Percentiles rank a stretch among this genome's conserved stretches.
Conservation (phyloP, 2,797 vertebrate species). For the Rhinichthys osculus region DNA sequence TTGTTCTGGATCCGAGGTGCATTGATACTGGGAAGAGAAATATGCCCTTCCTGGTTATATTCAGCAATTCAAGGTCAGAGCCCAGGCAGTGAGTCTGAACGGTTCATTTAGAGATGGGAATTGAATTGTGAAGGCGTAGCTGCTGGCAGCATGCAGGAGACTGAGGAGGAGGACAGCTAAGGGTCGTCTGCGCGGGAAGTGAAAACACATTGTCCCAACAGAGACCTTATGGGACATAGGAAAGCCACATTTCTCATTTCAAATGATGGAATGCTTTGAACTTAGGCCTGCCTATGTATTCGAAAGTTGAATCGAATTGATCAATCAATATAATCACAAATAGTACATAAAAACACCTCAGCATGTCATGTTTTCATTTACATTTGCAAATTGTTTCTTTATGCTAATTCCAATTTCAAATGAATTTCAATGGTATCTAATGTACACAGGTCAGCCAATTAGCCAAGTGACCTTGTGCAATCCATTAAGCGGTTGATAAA, state of each 20-base stretch:
- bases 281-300: background rate
- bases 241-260: slow-evolving; percentile 4
- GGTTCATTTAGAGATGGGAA: slow-evolving; percentile 71
- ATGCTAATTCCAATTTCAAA: background rate
- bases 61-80: slow-evolving; percentile 66
- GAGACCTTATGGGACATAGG: slow-evolving; percentile 37
- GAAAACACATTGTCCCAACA: slow-evolving; percentile 24
- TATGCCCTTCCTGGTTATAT: slow-evolving; percentile 52
- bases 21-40: slow-evolving; percentile 1
- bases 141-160: slow-evolving; percentile 55
- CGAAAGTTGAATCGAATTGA: background rate
- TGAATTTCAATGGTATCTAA: background rate
- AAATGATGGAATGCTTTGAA: background rate
- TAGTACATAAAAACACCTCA: background rate
- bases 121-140: slow-evolving; percentile 69
- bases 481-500: slow-evolving; percentile 16
- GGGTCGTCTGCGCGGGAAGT: slow-evolving; percentile 34
- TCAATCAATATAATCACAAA: background rate
- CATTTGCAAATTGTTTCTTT: background rate
- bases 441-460: background rate
- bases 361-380: background rate
- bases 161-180: slow-evolving; percentile 53
- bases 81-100: slow-evolving; percentile 64
- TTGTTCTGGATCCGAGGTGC: background rate
- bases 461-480: slow-evolving; percentile 22